Percentiles rank a stretch among this genome's conserved stretches.
Conservation (phyloP, 2,797 vertebrate species). For the Coendou prehensilis region DNA sequence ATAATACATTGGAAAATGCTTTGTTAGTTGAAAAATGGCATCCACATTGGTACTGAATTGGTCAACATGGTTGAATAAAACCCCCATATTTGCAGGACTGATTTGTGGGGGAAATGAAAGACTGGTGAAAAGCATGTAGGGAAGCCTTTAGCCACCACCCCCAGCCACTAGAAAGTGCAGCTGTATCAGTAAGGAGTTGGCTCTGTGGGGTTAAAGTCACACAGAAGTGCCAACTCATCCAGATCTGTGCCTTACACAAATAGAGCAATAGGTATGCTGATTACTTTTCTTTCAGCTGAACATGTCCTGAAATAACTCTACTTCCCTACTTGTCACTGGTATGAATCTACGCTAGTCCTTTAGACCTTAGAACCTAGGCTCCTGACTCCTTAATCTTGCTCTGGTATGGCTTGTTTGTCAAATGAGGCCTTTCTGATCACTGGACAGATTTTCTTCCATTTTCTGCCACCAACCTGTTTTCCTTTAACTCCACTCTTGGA, state of each 20-base stretch:
- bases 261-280: neutral
- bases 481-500: neutral
- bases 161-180: neutral
- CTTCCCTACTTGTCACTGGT: conserved; percentile 28
- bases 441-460: conserved; percentile 38
- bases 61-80: conserved; percentile 13
- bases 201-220: conserved; percentile 76
- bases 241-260: conserved; percentile 54
- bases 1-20: neutral
- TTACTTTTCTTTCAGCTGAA: conserved; percentile 38
- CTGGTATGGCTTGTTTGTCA: neutral
- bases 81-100: neutral
- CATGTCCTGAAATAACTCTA: conserved; percentile 63
- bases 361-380: conserved; percentile 12
- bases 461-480: neutral
- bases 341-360: neutral
- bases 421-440: conserved; percentile 28
- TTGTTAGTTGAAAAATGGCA: neutral
- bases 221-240: conserved; percentile 64
- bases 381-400: neutral
- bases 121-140: neutral
- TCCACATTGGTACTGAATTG: neutral
- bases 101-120: neutral
- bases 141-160: neutral
- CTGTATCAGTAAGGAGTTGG: conserved; percentile 73